A percentile compares a stretch with the other conserved stretches of the same genome.
These are phyloP conservation scores for Myiopsitta monachus DNA, from an alignment of 2,113 vertebrate species.

Conservation along the genomic window DNA sequence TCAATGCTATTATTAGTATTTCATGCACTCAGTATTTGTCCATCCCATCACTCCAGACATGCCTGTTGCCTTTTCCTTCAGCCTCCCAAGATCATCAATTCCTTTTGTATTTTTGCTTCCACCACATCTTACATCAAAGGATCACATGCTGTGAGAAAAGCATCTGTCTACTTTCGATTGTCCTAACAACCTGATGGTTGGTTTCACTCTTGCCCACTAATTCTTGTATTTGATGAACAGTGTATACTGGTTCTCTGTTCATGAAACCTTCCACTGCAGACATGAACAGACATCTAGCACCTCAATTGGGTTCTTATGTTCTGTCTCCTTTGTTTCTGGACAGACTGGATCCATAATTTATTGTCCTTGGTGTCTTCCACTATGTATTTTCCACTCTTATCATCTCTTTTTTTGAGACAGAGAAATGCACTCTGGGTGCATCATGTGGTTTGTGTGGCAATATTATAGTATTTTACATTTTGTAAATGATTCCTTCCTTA, in stretches of 20 bases:
- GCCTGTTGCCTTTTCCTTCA: not conserved
- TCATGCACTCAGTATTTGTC: not conserved
- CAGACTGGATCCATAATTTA: not conserved
- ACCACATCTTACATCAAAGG: constrained; percentile 6
- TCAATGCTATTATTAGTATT: not conserved
- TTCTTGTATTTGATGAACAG: not conserved
- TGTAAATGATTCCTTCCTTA: not conserved
- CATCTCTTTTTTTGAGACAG: not conserved
- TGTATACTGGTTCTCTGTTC: not conserved
- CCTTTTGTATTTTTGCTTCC: not conserved
- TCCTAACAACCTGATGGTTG: not conserved
- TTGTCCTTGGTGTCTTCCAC: not conserved
- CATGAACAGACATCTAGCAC: not conserved
- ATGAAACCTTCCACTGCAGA: not conserved
- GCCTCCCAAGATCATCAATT: not conserved
- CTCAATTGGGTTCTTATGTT: not conserved
- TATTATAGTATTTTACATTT: not conserved
- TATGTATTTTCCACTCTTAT: not conserved
- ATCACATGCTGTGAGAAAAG: not conserved
- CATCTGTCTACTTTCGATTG: not conserved
- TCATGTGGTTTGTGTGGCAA: not conserved
- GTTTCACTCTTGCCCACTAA: not conserved
- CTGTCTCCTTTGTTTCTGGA: not conserved
- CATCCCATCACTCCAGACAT: not conserved
- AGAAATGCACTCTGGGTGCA: not conserved